phyloP scores from a whole-genome alignment of 2,113 vertebrate genomes.

The Tachysurus fulvidraco region DNA sequence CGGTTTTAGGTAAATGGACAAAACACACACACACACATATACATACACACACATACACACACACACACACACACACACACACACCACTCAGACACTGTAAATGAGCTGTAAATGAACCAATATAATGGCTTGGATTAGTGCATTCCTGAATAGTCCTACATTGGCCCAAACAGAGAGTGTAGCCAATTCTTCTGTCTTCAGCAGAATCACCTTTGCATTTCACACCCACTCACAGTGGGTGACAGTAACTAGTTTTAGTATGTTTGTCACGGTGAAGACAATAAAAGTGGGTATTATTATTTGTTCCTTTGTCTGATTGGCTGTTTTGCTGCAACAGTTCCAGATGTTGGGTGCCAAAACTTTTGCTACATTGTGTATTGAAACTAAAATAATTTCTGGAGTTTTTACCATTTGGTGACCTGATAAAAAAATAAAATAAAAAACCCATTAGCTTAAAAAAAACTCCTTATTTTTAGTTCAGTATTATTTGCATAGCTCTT shows the following conservation, averaged over 20 bases:
- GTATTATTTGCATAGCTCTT: too few relatives aligned
- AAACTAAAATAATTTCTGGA: not conserved
- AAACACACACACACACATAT: conserved; percentile 2
- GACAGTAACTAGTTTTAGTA: too few relatives aligned
- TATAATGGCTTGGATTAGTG: conserved; percentile 8
- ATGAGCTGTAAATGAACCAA: not conserved
- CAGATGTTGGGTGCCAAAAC: not conserved
- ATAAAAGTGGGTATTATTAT: not conserved
- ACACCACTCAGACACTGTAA: not conserved
- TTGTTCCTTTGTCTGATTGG: not conserved
- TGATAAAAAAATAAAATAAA: not conserved
- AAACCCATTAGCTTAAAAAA: not conserved
- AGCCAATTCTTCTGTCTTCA: not conserved
- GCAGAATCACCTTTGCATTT: not conserved
- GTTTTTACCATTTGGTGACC: not conserved
- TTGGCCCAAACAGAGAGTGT: not conserved
- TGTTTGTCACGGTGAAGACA: not conserved
- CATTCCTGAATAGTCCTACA: not conserved
- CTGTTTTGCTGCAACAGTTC: not conserved
- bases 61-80: conserved; percentile 1
- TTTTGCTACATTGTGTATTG: not conserved
- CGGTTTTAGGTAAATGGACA: not conserved
- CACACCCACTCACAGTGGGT: conserved; percentile 1
- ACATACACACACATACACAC: not conserved
- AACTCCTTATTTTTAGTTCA: too few relatives aligned